Conservation (phyloP, 1,140 invertebrate genomes). For the Brachionus asplanchnoidis region DNA sequence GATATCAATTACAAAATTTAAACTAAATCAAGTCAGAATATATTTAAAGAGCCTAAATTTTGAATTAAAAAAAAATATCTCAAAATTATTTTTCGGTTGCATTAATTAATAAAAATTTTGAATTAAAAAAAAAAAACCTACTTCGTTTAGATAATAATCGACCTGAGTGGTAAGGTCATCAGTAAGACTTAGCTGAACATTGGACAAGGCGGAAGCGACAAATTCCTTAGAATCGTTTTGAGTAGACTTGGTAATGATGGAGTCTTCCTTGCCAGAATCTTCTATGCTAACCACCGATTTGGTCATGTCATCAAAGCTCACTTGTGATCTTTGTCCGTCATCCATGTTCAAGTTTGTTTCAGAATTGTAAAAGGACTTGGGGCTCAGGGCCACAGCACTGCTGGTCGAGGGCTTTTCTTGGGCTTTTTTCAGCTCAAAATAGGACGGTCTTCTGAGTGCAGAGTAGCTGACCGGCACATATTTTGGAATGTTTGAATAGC, state of each 20-base stretch:
- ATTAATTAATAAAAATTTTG: too few species aligned
- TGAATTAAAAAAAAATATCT: neutral
- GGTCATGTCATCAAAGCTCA: neutral
- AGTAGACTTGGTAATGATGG: neutral
- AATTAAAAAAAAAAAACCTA: neutral
- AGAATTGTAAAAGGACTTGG: conserved; percentile 6
- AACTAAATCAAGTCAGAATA: neutral
- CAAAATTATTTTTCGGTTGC: neutral
- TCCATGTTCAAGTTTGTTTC: conserved; percentile 1
- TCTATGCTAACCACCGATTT: conserved; percentile 1
- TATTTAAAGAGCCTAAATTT: neutral
- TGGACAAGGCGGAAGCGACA: conserved; percentile 1
- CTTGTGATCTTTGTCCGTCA: neutral
- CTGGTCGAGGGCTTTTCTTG: neutral
- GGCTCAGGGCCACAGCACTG: neutral
- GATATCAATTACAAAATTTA: neutral
- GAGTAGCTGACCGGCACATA: conserved; percentile 2
- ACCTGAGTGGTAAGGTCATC: conserved; percentile 37
- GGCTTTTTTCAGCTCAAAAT: conserved; percentile 7
- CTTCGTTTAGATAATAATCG: conserved; percentile 39
- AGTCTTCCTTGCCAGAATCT: neutral
- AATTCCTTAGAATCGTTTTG: conserved; percentile 27
- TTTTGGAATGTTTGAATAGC: conserved; percentile 10
- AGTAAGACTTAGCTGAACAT: neutral
- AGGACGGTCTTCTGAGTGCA: neutral